Evolutionary conservation across 2,888 invertebrate species (phyloP), one percentile per base, ranked within the genome.

Genomic region (Chrysina gloriosa): DNA sequence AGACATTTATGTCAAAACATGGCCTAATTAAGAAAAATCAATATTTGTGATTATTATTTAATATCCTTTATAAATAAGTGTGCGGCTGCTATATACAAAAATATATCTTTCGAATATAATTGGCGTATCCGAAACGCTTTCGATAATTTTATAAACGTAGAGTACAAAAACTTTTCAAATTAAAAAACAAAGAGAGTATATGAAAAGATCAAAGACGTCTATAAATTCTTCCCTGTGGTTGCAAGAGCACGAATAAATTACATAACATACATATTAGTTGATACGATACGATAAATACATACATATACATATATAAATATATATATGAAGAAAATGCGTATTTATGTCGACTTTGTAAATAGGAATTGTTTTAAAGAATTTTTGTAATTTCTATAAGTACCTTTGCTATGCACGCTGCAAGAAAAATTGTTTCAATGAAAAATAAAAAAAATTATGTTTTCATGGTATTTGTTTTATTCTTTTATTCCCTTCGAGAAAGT

Each of bases 331-430:
- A 31, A 52, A 58, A 58, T 39, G 58, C 58, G 25, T 39, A 58
- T 58, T 58, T 58, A 58, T 58, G 58, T 58, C 39, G 36, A 58
- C 58, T 58, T 58, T 58, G 58, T 58, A 58, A 39, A 58, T 58
- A 58, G 58, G 58, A 39, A 58, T 58, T 58, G 58, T 58, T 58
- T 58, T 39, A 39, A 58, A 50, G 14, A 39, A 72, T 73, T 73
- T 73, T 73, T 73, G 72, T 73, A 73, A 73, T 68, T 70, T 71
- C 67, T 73, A 71, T 73, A 71, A 69, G 69, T 72, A 71, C 72
- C 67, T 70, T 73, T 72, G 75, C 72, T 74, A 73, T 74, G 75
- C 75, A 75, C 75, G 74, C 75, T 71, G 68, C 74, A 65, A 50
- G 29, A 65, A 65, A 61, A 64, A 64, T 68, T 65, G 58, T 68